Evolutionary conservation across 1,140 invertebrate genomes (phyloP).

Genomic region (Bursaphelenchus mucronatus): DNA sequence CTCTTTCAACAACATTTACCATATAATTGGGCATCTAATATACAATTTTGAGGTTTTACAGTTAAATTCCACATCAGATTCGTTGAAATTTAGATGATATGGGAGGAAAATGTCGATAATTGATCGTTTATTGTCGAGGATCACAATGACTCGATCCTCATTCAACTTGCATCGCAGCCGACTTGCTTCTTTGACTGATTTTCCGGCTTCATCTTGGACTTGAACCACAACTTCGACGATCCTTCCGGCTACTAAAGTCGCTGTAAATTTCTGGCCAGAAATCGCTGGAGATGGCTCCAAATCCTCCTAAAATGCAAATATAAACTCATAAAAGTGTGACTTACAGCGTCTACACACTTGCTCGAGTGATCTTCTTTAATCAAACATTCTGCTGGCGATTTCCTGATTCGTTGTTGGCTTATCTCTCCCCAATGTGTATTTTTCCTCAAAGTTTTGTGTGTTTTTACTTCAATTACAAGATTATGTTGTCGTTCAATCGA

Average conservation of each 20-base stretch:
- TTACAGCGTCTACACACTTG: constrained; percentile 11
- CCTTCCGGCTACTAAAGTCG: constrained; percentile 3
- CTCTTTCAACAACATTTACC: neutral
- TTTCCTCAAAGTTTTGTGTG: constrained; percentile 8
- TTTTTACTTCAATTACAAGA: constrained; percentile 6
- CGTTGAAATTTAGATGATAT: constrained; percentile 1
- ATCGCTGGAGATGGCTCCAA: constrained; percentile 13
- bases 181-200: neutral
- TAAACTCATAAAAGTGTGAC: neutral
- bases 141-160: constrained; percentile 15
- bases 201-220: neutral
- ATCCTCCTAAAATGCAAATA: constrained; percentile 8
- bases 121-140: constrained; percentile 17
- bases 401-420: constrained; percentile 5
- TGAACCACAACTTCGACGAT: constrained; percentile 6
- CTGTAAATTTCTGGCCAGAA: constrained; percentile 4
- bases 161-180: constrained; percentile 14
- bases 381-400: constrained; percentile 13
- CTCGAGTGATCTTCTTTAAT: neutral
- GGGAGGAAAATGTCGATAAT: constrained; percentile 13
- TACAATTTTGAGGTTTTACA: neutral
- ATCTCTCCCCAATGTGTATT: constrained; percentile 1
- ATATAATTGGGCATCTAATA: constrained; percentile 8
- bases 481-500: constrained; percentile 12
- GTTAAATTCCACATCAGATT: constrained; percentile 10